Conservation (phyloP, 35 echinoderm and acorn worm genomes). For the Ophiothrix spiculata region DNA sequence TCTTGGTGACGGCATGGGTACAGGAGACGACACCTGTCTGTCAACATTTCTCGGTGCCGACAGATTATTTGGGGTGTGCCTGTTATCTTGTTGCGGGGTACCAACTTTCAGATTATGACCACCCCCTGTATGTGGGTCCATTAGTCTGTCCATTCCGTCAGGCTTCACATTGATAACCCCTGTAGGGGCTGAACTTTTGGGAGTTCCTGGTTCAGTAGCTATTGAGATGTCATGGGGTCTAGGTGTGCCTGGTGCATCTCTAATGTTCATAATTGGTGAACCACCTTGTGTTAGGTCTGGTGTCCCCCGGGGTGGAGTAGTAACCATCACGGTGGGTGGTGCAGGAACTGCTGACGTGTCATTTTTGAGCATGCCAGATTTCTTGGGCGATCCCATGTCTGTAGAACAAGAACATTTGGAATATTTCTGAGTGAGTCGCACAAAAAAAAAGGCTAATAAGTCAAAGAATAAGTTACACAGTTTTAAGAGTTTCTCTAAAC, state of each 20-base stretch:
- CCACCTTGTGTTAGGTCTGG: neutral
- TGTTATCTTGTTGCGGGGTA: neutral
- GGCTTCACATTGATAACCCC: neutral
- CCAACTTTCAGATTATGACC: slow-evolving; percentile 7
- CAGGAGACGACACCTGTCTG: neutral
- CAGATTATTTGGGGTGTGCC: neutral
- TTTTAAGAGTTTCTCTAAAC: neutral
- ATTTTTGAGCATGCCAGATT: neutral
- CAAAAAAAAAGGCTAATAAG: too few species aligned
- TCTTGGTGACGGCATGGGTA: neutral
- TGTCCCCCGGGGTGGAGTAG: slow-evolving; percentile 23
- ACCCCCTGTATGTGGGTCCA: neutral
- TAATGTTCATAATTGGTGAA: neutral
- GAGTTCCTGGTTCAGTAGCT: neutral
- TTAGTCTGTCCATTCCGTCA: neutral
- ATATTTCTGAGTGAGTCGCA: too few species aligned
- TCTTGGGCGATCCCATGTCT: slow-evolving; percentile 4
- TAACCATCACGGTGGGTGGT: slow-evolving; percentile 19
- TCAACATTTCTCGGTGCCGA: neutral
- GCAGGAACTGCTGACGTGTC: neutral
- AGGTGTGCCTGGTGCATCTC: neutral
- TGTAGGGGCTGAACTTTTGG: neutral
- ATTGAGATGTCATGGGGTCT: neutral
- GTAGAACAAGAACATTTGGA: neutral
- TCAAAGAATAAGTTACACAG: neutral